Base-by-base conservation (phyloP, 1,140 invertebrate genomes). In the Sesamia nonagrioides region DNA sequence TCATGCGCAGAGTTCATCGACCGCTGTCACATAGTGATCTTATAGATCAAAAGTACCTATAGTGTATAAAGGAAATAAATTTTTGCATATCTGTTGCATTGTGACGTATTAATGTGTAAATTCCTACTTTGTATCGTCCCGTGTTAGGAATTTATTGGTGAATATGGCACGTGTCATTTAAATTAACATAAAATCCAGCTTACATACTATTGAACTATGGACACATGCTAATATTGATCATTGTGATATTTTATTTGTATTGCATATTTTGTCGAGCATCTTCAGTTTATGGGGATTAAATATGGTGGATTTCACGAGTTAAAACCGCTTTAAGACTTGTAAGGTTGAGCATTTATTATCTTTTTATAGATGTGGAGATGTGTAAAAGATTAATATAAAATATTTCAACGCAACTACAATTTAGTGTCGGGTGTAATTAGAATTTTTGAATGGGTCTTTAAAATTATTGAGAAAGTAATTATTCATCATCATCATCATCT, bases 11-110 rank as follows among this genome's bases (percentile, higher is more conserved):
- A 89, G 91, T 89, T 91, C 90, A 87, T 74, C 83, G 86, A 86
- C 86, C 90, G 74, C 81, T 79, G 79, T 87, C 89, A 88, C 84
- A 84, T 85, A 84, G 84, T 79, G 84, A 88, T 86, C 79, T 87
- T 83, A 86, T 80, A 84, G 81, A 77, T n/a, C n/a, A n/a, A n/a
- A n/a, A n/a, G n/a, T n/a, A n/a, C n/a, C n/a, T n/a, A n/a, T n/a
- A 82, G 81, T 85, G 86, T 83, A 82, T 83, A 66, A 75, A 86
- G 84, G 86, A 79, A 88, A 88, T 86, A 85, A 86, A 87, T 85
- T 89, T 93, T 94, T 91, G 92, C 91, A 94, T 93, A 91, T 91
- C 89, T 90, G 92, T 92, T 81, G 79, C 21, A 45, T 84, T 86
- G 85, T 80, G 84, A 82, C 21, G 82, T 78, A 90, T 92, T 89